Evolutionary conservation across 1,140 invertebrate genomes (phyloP), one percentile per base, ranked within the genome.

Genomic region (Brachystomella parvula): DNA sequence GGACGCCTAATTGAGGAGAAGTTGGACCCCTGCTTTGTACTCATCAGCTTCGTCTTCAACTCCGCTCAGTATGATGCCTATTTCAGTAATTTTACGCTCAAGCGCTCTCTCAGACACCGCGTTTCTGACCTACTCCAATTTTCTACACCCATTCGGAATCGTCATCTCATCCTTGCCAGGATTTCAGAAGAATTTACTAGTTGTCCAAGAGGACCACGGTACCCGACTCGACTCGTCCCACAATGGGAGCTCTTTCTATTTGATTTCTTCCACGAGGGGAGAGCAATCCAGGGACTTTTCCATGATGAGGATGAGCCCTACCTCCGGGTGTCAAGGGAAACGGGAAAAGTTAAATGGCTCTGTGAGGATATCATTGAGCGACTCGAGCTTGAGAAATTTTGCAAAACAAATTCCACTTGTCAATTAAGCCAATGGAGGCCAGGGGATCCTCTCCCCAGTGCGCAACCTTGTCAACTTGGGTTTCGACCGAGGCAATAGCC

Each of bases 231-330:
- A 28, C 63, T 68, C n/a, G 67, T 68, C 1, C 49, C 61, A 2
- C n/a, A 67, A 6, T 68, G 67, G 67, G 67, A 68, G 44, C 29
- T 61, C 35, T 26, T 65, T 3, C 57, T 68, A 2, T 68, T 68
- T 56, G 67, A 68, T 19, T 64, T 65, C 53, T 68, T 68, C 33
- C 6, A n/a, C 2, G 58, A 65, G 19, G 67, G 29, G 9, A 24
- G 47, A 17, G 67, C 60, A 19, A 65, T 68, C 33, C 67, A 68
- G 31, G 63, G 58, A 21, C 30, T 28, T 24, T 26, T 28, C 49
- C 19, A 61, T 21, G 32, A 47, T n/a, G 60, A 44, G 17, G 31
- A 62, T 26, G 26, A 26, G 30, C 60, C 60, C 31, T 62, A 62
- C 33, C 29, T 68, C 12, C 44, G 30, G 28, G 24, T 63, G 1